A percentile compares a stretch with the other conserved stretches of the same genome.
phyloP scores from a whole-genome alignment of 2,113 vertebrate species.

The Entelurus aequoreus region DNA sequence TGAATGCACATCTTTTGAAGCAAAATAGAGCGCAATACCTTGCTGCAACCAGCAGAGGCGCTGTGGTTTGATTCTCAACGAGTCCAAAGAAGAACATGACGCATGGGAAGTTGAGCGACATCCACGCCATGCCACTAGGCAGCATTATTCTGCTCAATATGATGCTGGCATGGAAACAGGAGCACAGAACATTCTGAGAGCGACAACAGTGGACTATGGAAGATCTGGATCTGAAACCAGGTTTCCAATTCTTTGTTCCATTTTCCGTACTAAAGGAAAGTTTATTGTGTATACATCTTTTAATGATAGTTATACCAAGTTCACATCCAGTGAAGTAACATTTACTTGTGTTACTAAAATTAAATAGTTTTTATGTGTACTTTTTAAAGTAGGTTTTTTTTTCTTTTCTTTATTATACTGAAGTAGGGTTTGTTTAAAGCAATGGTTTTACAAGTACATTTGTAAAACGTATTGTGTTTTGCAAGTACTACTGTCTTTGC shows the following conservation, averaged over 20 bases:
- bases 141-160: background rate
- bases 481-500: too few species aligned
- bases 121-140: background rate
- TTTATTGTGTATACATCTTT: too few species aligned
- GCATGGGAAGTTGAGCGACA: background rate
- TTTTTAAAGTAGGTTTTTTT: too few species aligned
- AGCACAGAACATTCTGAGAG: background rate
- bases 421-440: too few species aligned
- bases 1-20: background rate
- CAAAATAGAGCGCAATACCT: background rate
- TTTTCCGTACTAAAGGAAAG: background rate
- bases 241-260: background rate
- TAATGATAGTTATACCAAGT: too few species aligned
- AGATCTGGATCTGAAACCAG: constrained; percentile 3
- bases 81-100: background rate
- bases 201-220: background rate
- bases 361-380: too few species aligned
- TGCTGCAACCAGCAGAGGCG: background rate
- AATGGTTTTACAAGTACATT: too few species aligned
- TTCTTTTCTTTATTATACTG: too few species aligned
- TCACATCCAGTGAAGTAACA: too few species aligned
- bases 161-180: background rate
- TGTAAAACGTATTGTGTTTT: too few species aligned
- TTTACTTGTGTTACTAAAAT: too few species aligned
- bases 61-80: background rate